These are phyloP conservation scores for Cephonodes hylas DNA, from an alignment of 2,888 invertebrate genomes.

Conservation along the genomic window DNA sequence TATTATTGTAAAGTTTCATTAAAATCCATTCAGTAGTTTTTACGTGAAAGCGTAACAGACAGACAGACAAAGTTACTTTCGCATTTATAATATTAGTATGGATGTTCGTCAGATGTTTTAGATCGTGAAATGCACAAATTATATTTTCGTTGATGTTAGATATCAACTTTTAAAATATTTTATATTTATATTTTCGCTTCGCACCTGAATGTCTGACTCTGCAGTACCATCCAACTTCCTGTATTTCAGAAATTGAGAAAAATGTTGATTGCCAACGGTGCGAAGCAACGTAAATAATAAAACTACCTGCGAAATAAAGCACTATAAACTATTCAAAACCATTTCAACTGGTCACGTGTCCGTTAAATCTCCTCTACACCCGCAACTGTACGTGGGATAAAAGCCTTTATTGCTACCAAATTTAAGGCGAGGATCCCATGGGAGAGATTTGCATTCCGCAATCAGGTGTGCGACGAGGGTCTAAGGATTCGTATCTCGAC, in stretches of 20 bases:
- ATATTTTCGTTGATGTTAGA: no score
- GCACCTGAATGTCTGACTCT: no score
- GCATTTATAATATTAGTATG: no score
- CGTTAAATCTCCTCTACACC: constrained; percentile 39
- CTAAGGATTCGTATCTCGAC: constrained; percentile 54
- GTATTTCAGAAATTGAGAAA: constrained; percentile 19
- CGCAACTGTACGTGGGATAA: constrained; percentile 39
- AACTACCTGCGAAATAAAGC: constrained; percentile 47
- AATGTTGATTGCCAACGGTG: constrained; percentile 31
- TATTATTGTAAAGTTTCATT: no score
- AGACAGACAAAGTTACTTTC: no score
- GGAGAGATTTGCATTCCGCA: constrained; percentile 58
- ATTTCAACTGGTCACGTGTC: constrained; percentile 52
- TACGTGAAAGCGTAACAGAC: no score
- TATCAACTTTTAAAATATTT: no score
- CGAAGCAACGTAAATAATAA: constrained; percentile 44
- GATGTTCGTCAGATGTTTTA: no score
- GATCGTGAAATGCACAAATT: no score
- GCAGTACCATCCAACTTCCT: neutral
- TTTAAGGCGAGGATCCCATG: constrained; percentile 48
- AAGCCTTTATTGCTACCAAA: constrained; percentile 45
- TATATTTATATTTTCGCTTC: no score
- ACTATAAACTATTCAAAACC: constrained; percentile 57
- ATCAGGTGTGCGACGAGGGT: constrained; percentile 63
- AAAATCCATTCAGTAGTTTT: no score